A percentile compares a stretch with the other conserved stretches of the same genome.
Conservation (phyloP, 2,797 vertebrate species). For the Aselliscus stoliczkanus region DNA sequence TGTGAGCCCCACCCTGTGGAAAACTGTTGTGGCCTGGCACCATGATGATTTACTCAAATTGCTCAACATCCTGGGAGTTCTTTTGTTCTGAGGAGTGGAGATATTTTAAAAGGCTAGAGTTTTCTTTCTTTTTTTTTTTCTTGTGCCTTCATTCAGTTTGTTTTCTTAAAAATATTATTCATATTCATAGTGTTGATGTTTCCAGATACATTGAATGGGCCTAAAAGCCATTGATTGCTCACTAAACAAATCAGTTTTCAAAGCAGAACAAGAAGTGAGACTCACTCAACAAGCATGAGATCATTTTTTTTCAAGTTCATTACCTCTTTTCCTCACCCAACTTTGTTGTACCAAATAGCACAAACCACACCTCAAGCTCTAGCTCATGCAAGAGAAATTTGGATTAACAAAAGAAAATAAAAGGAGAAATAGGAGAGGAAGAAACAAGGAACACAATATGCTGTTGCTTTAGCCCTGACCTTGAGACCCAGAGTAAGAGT, state of each 20-base stretch:
- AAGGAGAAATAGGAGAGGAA: neutral
- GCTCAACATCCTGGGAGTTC: neutral
- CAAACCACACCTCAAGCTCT: constrained; percentile 45
- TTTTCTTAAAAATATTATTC: constrained; percentile 49
- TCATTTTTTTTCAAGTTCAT: constrained; percentile 57
- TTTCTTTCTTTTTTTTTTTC: neutral
- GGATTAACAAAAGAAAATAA: neutral
- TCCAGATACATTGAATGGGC: neutral
- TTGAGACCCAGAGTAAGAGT: neutral
- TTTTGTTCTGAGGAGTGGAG: constrained; percentile 18
- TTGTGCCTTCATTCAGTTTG: neutral
- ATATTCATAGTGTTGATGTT: neutral
- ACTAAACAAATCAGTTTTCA: constrained; percentile 58
- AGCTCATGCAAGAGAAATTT: constrained; percentile 40
- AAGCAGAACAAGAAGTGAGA: constrained; percentile 35
- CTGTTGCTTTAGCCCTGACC: neutral
- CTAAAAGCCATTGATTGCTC: neutral
- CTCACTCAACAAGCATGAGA: neutral
- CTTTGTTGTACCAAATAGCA: constrained; percentile 1
- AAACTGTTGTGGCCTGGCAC: neutral
- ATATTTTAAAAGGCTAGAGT: neutral
- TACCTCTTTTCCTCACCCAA: constrained; percentile 25
- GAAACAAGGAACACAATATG: neutral
- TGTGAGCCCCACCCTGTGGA: neutral
- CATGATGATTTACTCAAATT: neutral